Conservation (phyloP, 2,888 invertebrate genomes). For the Drosophila trichaetosa region DNA sequence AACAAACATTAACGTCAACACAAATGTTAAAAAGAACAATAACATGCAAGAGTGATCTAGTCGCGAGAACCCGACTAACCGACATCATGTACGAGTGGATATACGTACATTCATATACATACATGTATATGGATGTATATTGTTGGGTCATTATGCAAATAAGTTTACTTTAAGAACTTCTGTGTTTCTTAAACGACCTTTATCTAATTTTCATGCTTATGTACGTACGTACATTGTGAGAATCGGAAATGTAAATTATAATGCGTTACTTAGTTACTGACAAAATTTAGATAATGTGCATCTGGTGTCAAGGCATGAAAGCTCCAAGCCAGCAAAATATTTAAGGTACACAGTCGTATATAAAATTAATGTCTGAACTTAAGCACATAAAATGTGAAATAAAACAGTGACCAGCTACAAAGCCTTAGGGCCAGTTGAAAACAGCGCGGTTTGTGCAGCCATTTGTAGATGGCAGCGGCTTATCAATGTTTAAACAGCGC, state of each 20-base stretch:
- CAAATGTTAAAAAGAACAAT: neutral
- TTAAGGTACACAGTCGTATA: constrained; percentile 15
- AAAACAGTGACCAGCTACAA: constrained; percentile 56
- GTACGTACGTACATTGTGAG: neutral
- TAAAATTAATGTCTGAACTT: constrained; percentile 62
- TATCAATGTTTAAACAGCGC: constrained; percentile 76
- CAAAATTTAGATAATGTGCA: neutral
- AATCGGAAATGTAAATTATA: neutral
- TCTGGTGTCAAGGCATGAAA: neutral
- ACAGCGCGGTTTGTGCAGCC: constrained; percentile 3
- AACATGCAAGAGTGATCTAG: neutral
- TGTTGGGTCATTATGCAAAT: neutral
- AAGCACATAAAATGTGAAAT: constrained; percentile 56
- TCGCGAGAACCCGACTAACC: too few relatives aligned
- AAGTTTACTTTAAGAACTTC: neutral
- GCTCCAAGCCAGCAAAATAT: constrained; percentile 39
- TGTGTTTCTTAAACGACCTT: neutral
- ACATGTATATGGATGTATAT: neutral
- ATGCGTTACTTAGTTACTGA: neutral
- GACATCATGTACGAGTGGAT: neutral
- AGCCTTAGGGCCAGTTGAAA: constrained; percentile 1
- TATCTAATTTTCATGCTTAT: neutral
- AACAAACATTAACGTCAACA: neutral
- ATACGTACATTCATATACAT: neutral
- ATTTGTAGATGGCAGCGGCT: constrained; percentile 44